Conservation (phyloP, 1,140 invertebrate species). For the Orius insidiosus region DNA sequence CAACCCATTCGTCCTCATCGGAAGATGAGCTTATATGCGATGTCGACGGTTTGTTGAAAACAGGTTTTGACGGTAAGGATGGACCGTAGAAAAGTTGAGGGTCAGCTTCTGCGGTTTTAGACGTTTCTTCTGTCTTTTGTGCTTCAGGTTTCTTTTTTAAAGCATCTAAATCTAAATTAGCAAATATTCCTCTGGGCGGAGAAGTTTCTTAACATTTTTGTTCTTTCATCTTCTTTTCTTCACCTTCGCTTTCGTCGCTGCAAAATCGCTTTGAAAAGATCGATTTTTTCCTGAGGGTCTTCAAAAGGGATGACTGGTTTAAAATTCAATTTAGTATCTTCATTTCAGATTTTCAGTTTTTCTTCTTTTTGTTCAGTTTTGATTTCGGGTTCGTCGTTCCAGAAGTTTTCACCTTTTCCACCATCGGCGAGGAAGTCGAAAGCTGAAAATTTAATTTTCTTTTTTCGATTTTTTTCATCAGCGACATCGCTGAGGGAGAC, state of each 20-base stretch:
- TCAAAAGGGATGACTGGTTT: slow-evolving; percentile 12
- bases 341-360: neutral
- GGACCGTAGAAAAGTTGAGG: slow-evolving; percentile 12
- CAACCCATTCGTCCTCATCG: slow-evolving; percentile 26
- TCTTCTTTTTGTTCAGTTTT: too few relatives aligned
- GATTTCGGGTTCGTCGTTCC: neutral
- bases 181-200: slow-evolving; percentile 53
- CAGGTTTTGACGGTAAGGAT: slow-evolving; percentile 17
- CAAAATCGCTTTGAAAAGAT: slow-evolving; percentile 48
- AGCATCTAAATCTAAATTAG: slow-evolving; percentile 45
- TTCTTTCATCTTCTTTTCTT: too few relatives aligned
- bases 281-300: slow-evolving; percentile 38
- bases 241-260: slow-evolving; percentile 36
- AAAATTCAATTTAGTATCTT: neutral
- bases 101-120: neutral
- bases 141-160: slow-evolving; percentile 8
- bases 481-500: neutral
- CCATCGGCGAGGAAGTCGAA: neutral
- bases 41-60: slow-evolving; percentile 21
- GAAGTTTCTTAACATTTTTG: slow-evolving; percentile 41
- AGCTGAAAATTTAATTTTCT: too few relatives aligned
- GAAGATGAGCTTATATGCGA: slow-evolving; percentile 16
- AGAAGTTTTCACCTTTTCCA: neutral
- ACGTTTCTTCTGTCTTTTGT: slow-evolving; percentile 10
- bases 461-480: too few relatives aligned